Conservation (phyloP, 2,797 vertebrate species). For the Hybognathus amarus region DNA sequence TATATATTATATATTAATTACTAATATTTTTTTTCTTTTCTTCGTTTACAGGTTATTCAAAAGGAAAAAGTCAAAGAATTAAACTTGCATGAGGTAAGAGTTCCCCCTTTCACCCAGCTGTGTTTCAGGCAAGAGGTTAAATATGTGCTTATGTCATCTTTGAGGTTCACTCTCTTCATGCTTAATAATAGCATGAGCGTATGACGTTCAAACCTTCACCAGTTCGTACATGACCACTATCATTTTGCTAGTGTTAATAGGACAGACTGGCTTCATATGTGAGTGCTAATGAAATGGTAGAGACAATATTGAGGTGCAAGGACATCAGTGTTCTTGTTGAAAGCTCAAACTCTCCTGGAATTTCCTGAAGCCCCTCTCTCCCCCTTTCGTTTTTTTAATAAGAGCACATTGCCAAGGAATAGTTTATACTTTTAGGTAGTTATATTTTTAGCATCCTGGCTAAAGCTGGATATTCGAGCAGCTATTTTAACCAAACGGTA, state of each 20-base stretch:
- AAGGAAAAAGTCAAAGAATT: slow-evolving; percentile 99
- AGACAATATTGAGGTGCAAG: slow-evolving; percentile 16
- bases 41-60: slow-evolving; percentile 90
- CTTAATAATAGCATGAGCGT: slow-evolving; percentile 6
- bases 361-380: background rate
- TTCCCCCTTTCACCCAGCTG: background rate
- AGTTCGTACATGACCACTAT: background rate
- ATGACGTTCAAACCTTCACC: slow-evolving; percentile 20
- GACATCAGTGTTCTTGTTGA: slow-evolving; percentile 35
- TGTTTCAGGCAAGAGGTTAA: background rate
- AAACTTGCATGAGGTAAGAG: slow-evolving; percentile 96
- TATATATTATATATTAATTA: background rate
- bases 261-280: slow-evolving; percentile 47
- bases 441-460: background rate
- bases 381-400: background rate
- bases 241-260: background rate
- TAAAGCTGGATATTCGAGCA: background rate
- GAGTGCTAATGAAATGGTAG: slow-evolving; percentile 64
- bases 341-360: slow-evolving; percentile 22
- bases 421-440: background rate
- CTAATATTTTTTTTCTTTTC: background rate
- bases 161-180: background rate
- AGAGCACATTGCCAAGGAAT: background rate
- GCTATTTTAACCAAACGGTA: background rate
- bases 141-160: background rate